Conservation (phyloP, 2,888 invertebrate genomes). For the Heliconius hortense region DNA sequence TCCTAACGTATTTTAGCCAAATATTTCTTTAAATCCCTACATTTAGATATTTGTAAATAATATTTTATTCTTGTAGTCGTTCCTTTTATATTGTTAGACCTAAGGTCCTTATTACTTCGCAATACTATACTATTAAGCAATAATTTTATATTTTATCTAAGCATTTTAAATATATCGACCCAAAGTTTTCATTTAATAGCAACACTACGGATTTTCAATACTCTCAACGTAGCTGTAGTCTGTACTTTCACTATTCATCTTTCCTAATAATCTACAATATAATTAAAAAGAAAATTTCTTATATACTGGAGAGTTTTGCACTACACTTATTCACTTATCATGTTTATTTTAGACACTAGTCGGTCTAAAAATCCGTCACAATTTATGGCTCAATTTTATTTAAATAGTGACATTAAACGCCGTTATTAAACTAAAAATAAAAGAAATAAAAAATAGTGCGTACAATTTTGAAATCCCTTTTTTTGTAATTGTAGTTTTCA, state of each 20-base stretch:
- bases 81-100: slow-evolving; percentile 73
- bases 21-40: slow-evolving; percentile 74
- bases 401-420: slow-evolving; percentile 12
- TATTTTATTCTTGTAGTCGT: slow-evolving; percentile 76
- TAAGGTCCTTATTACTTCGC: slow-evolving; percentile 76
- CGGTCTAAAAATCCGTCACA: slow-evolving; percentile 20
- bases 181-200: slow-evolving; percentile 40
- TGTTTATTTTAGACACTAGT: slow-evolving; percentile 4
- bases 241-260: slow-evolving; percentile 26
- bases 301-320: slow-evolving; percentile 29
- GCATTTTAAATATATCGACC: slow-evolving; percentile 43
- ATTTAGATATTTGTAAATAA: slow-evolving; percentile 76
- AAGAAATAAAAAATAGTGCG: slow-evolving; percentile 19
- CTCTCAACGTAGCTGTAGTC: slow-evolving; percentile 27
- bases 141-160: slow-evolving; percentile 69
- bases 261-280: slow-evolving; percentile 24
- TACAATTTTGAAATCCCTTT: slow-evolving; percentile 20
- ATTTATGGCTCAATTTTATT: slow-evolving; percentile 20
- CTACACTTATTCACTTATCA: slow-evolving; percentile 7
- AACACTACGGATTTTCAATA: slow-evolving; percentile 29
- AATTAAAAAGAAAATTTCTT: slow-evolving; percentile 20
- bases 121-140: slow-evolving; percentile 78
- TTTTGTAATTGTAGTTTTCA: slow-evolving; percentile 19
- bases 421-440: slow-evolving; percentile 20
- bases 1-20: slow-evolving; percentile 80